Conservation (phyloP, 2,888 invertebrate species). For the Apodemia zela region DNA sequence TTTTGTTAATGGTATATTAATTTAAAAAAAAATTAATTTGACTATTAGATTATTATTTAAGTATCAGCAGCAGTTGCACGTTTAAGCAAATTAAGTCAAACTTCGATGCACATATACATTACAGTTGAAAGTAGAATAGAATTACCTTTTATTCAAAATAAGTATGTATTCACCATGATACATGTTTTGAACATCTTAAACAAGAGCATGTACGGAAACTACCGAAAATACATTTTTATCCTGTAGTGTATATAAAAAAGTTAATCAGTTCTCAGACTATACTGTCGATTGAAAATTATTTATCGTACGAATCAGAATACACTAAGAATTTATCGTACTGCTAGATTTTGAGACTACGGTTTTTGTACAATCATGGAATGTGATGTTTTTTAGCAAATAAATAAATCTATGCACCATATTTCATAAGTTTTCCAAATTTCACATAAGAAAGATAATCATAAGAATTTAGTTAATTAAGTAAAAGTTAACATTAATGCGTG, state of each 20-base stretch:
- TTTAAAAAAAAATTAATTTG: too few species aligned
- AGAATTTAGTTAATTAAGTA: not conserved
- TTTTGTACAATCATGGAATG: slow-evolving; percentile 73
- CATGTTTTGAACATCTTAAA: too few species aligned
- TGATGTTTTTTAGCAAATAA: slow-evolving; percentile 53
- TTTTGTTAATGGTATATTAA: too few species aligned
- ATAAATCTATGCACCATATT: slow-evolving; percentile 49
- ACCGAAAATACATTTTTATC: not conserved
- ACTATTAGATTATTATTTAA: too few species aligned
- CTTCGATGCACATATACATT: too few species aligned
- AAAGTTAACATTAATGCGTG: not conserved
- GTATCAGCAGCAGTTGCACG: too few species aligned
- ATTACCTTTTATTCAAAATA: too few species aligned
- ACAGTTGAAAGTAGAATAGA: too few species aligned
- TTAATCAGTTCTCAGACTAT: slow-evolving; percentile 23
- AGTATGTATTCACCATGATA: too few species aligned
- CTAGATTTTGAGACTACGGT: slow-evolving; percentile 10
- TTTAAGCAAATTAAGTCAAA: too few species aligned
- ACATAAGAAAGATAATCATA: slow-evolving; percentile 17
- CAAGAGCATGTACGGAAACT: not conserved
- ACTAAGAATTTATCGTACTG: slow-evolving; percentile 1
- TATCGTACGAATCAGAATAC: slow-evolving; percentile 36
- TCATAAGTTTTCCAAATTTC: slow-evolving; percentile 37
- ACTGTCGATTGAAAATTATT: slow-evolving; percentile 44
- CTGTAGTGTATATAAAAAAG: slow-evolving; percentile 15